Base-by-base conservation (phyloP, 1,140 invertebrate species). In the Ceratina calcarata region DNA sequence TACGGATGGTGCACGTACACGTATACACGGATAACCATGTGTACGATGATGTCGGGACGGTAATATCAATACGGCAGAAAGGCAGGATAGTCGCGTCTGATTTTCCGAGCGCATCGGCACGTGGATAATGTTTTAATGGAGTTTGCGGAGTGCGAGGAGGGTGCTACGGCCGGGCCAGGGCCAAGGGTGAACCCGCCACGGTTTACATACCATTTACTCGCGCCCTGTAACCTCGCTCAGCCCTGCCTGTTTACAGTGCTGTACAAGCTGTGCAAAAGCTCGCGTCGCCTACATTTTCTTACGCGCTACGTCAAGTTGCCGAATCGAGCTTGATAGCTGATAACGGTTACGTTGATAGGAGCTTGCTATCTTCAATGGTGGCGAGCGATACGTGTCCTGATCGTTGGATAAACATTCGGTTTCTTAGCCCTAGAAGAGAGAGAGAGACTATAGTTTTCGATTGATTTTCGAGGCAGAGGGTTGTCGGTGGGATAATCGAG, bases 101-200 rank as follows among this genome's bases (percentile, higher is more conserved):
- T 93, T 93, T 93, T 92, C 91, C 89, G 85, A 92, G 91, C 89
- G 91, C 92, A 93, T 93, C 91, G 92, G 88, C 87, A 92, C 91
- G 92, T 93, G 90, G 89, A 91, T 93, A 93, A 93, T 93, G 91
- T 92, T 93, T 93, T 93, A 93, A 93, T 93, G 92, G 92, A 93
- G 92, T 93, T 93, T 93, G 92, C 89, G 86, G 90, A 93, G 89
- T 89, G 83, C 84, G 87, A 86, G 84, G 74, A 75, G 73, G 77
- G 74, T 84, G 84, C 81, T 68, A n/a, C 22, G 16, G 79, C 57
- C 87, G 87, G 89, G 87, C 87, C 86, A 90, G 88, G 89, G 87
- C 87, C 86, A 90, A 89, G 90, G 91, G 89, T 90, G 88, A 87
- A 87, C 86, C 84, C 87, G 86, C 86, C 79, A 85, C 90, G 90